Base-by-base conservation (phyloP, 2,888 invertebrate species). In the Rhabditoides inermis region DNA sequence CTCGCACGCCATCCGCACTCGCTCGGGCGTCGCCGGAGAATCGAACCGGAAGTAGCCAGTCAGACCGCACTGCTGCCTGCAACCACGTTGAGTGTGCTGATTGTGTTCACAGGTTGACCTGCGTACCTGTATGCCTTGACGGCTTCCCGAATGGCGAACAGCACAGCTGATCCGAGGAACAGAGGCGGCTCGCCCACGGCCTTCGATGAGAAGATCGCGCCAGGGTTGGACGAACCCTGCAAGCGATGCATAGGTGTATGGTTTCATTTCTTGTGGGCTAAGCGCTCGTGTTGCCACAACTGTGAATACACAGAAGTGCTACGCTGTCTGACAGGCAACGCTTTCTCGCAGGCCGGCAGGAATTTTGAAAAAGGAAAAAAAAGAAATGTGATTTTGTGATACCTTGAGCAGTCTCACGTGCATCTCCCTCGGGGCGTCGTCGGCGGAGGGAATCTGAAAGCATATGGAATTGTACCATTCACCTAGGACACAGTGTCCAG, bases 121-220 rank as follows among this genome's bases (percentile, higher is more conserved):
- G n/a, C n/a, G n/a, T n/a, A n/a, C n/a, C n/a, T n/a, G 0, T 88
- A 88, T 0, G 87, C 84, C 63, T 82, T 81, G 49, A 94, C 85
- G 0, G 92, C 92, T 45, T 73, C 68, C 53, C 86, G 87, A 58
- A 91, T 88, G 0, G 92, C 92, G 75, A 89, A 91, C 78, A 88
- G 88, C 0, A 84, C 85, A 0, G 90, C 85, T n/a, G 85, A 83
- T 23, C 90, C 88, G 60, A 92, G 81, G 76, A 92, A 90, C 4
- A 94, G 78, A 0, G 94, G 94, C 0, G 94, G 94, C 77, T 95
- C 94, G 0, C 94, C 94, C 35, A 94, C 86, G 56, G 90, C 94
- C 88, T 94, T 94, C 1, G 92, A 94, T 0, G 92, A 91, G 78
- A 87, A 92, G 6, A 94, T 88, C 22, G 91, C 92, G 72, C 86